Base-by-base conservation (phyloP, 1,140 invertebrate species). In the Bombyx mandarina region DNA sequence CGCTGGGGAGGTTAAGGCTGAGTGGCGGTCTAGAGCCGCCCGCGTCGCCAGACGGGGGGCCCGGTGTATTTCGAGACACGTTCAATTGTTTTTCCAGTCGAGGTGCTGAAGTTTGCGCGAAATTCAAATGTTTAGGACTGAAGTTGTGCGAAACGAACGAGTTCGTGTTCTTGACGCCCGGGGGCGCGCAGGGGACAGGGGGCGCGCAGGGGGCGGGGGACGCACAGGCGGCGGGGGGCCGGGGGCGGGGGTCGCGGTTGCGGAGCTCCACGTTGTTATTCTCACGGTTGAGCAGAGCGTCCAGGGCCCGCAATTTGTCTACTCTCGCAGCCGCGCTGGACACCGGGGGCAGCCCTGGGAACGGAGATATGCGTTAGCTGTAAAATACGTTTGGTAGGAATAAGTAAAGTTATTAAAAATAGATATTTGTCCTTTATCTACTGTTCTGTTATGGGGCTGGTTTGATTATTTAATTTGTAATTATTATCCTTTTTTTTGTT, bases 231-330 rank as follows among this genome's bases (percentile, higher is more conserved):
- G 2, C 70, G 69, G 0, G 51, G 6, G 22, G 18, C 45, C 10
- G 47, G n/a, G 9, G 58, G 46, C 6, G 54, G 26, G 10, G 18
- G 55, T 73, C 70, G 43, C 65, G 71, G 12, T 18, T 18, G 8
- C 71, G 57, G 8, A 50, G 43, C 51, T 68, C 62, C 48, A 61
- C 69, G 63, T 73, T 71, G 59, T 73, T 67, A 8, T 69, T 61
- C n/a, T 67, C 68, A 4, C 66, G 57, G 54, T 75, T 72, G 3
- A 75, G 73, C 0, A 80, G 62, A 0, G 74, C 75, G 57, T 81
- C 77, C 77, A 81, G 77, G 42, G 79, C 80, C 12, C 76, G 72
- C 0, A 86, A 66, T 52, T 79, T 82, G 22, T 83, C 79, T 3
- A 83, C n/a, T 61, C 86, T 86, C 2, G 67, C 72, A 0, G 73